A percentile compares a stretch with the other conserved stretches of the same genome.
Evolutionary conservation across 2,113 vertebrate species (phyloP).

Genomic region (Grammomys surdaster): DNA sequence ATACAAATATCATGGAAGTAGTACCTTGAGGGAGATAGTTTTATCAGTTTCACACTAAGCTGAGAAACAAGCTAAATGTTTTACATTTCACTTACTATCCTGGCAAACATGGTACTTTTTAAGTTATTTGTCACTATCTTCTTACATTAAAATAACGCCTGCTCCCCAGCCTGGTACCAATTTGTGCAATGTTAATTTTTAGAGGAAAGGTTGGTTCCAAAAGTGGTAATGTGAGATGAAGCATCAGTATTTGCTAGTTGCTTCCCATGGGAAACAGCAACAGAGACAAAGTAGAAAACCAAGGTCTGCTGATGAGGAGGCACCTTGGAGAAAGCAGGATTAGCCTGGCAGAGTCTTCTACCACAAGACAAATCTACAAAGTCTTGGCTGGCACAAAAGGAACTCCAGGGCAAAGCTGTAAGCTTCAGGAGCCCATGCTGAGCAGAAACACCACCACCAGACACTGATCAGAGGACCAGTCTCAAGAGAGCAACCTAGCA

Average conservation of each 20-base stretch:
- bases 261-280: neutral
- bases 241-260: neutral
- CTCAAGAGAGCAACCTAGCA: neutral
- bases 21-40: neutral
- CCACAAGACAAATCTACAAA: neutral
- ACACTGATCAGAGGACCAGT: neutral
- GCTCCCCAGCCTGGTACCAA: neutral
- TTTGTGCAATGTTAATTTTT: neutral
- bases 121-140: neutral
- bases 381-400: neutral
- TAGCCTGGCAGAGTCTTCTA: neutral
- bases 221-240: neutral
- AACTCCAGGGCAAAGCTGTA: neutral
- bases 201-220: neutral
- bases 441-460: neutral
- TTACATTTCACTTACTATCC: slow-evolving; percentile 41
- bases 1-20: neutral
- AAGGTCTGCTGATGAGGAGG: neutral
- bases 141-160: slow-evolving; percentile 15
- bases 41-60: slow-evolving; percentile 51
- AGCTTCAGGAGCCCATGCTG: neutral
- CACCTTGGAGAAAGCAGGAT: neutral
- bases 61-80: slow-evolving; percentile 3
- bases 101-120: slow-evolving; percentile 17
- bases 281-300: neutral